phyloP scores from a whole-genome alignment of 2,797 vertebrate genomes.

The Psittacula echo region DNA sequence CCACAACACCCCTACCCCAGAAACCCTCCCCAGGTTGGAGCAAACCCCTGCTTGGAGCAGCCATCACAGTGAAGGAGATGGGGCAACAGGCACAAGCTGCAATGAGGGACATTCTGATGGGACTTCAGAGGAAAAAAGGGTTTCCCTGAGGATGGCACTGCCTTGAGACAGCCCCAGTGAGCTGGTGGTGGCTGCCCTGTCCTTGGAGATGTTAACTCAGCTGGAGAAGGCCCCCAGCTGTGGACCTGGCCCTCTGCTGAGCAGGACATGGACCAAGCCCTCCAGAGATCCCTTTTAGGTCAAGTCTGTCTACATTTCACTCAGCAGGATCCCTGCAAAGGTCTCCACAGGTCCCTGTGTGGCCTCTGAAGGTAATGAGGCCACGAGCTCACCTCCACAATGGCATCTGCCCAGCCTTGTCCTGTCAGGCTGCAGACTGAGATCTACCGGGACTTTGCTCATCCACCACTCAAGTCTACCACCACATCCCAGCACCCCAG shows the following conservation, averaged over 20 bases:
- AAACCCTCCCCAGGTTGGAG: background rate
- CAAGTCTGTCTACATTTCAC: background rate
- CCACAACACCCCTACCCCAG: background rate
- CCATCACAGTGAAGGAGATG: fast-evolving
- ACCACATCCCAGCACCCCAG: background rate
- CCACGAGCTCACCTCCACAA: fast-evolving
- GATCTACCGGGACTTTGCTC: background rate
- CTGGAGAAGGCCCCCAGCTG: background rate
- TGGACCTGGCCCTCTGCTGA: background rate
- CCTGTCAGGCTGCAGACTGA: background rate
- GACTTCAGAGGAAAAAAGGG: background rate
- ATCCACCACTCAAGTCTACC: background rate
- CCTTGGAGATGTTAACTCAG: background rate
- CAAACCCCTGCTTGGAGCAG: background rate
- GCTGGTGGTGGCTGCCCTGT: background rate
- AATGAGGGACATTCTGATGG: background rate
- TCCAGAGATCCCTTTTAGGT: background rate
- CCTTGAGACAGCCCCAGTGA: background rate
- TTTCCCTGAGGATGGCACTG: background rate
- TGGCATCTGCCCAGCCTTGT: background rate
- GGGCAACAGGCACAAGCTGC: background rate
- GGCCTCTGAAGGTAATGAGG: background rate
- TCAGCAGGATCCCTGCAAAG: background rate
- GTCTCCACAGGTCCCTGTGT: background rate
- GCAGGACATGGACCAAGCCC: background rate